Base-by-base conservation (phyloP, 2,888 invertebrate species). In the Crossocerus cetratus region DNA sequence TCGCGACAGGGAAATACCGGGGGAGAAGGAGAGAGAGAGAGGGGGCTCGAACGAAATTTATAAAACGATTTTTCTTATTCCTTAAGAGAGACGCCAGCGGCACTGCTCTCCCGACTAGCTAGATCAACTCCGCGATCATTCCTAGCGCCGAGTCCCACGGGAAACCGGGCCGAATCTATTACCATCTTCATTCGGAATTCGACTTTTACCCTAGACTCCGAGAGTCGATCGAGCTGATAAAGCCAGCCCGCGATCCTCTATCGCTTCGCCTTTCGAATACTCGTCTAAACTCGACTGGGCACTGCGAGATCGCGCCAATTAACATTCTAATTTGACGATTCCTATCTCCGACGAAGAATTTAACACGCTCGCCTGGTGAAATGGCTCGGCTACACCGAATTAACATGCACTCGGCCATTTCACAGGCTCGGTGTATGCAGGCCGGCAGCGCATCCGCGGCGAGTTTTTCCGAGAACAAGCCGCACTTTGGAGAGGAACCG, bases 11-110 rank as follows among this genome's bases (percentile, higher is more conserved):
- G 32, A n/a, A 60, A 54, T 23, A 16, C 55, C 75, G 82, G 84
- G 84, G 84, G 84, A 85, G 85, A 85, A 82, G 82, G 83, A 32
- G 83, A 84, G 86, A 85, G 85, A 85, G 84, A 82, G 81, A 82
- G 72, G 83, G 81, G 67, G 57, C 65, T 76, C 81, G 82, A 86
- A 86, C 84, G 80, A 85, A 86, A 86, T 88, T 86, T 86, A 86
- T 86, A 88, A 84, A 84, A 84, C 80, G 84, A 85, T 87, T 80
- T 80, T 80, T 80, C 80, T 75, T 77, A 61, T 55, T 68, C 58
- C 58, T 67, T 72, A 75, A 80, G 57, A 66, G 32, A 32, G 66
- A 32, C 49, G 23, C 56, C 14, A 63, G 45, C 43, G 18, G 67
- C 64, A 69, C 1, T 8, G 32, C 32, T 32, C 32, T 2, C 32